phyloP scores from a whole-genome alignment of 2,888 invertebrate genomes.

The Liposcelis brunnea region DNA sequence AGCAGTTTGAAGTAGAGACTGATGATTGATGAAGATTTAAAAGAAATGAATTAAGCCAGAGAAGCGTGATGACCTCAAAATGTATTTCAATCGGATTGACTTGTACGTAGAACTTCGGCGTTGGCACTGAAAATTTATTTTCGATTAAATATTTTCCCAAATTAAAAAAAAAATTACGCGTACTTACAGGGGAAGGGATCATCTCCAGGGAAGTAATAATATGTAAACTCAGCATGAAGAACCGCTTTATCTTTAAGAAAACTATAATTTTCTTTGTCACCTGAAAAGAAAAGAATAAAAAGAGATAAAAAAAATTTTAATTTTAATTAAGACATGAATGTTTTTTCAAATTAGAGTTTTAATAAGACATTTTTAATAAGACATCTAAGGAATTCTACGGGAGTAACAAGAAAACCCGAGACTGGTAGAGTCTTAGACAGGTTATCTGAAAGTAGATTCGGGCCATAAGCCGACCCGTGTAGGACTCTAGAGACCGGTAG shows the following conservation, averaged over 20 bases:
- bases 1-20: conserved; percentile 42
- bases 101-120: conserved; percentile 81
- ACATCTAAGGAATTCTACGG: not conserved
- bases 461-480: too few species aligned
- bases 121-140: conserved; percentile 77
- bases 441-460: too few species aligned
- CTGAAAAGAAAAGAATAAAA: conserved; percentile 29
- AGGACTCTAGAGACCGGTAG: too few species aligned
- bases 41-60: conserved; percentile 90
- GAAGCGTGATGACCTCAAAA: conserved; percentile 70
- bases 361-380: conserved; percentile 22
- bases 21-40: conserved; percentile 74
- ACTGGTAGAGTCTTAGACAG: too few species aligned
- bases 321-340: conserved; percentile 12
- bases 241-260: conserved; percentile 81
- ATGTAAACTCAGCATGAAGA: conserved; percentile 89
- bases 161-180: conserved; percentile 12
- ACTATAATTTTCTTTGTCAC: conserved; percentile 58
- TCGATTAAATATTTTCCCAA: too few species aligned
- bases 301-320: conserved; percentile 10
- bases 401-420: too few species aligned
- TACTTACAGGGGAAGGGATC: conserved; percentile 71
- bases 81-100: conserved; percentile 77
- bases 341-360: conserved; percentile 20
- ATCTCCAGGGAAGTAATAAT: conserved; percentile 90